A percentile compares a stretch with the other conserved stretches of the same genome.
Evolutionary conservation across 2,888 invertebrate genomes (phyloP).

Genomic region (Dysmachus trigonus): DNA sequence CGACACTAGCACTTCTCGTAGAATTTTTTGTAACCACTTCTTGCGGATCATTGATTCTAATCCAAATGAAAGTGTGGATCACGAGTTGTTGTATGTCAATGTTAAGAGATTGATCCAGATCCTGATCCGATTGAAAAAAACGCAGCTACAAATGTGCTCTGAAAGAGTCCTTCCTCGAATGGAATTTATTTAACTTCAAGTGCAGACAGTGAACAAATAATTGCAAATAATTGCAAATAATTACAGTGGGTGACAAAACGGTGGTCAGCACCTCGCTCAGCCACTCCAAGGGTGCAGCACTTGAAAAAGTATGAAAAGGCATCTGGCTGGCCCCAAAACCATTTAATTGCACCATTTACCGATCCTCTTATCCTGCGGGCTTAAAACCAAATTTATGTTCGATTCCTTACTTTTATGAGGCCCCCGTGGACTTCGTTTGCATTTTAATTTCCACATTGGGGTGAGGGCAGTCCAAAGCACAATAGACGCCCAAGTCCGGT

Average conservation of each 20-base stretch:
- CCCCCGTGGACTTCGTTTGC: conserved; percentile 16
- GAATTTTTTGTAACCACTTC: too few relatives aligned
- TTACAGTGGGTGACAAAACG: neutral
- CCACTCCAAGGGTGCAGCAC: neutral
- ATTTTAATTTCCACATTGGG: conserved; percentile 23
- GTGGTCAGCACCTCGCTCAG: neutral
- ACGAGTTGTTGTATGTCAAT: too few relatives aligned
- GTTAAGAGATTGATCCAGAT: too few relatives aligned
- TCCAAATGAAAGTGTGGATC: too few relatives aligned
- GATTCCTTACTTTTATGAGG: conserved; percentile 32
- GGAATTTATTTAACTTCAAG: neutral
- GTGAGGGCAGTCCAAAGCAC: neutral
- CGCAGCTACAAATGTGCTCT: too few relatives aligned
- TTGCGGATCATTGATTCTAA: too few relatives aligned
- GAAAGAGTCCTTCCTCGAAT: neutral
- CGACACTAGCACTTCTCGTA: too few relatives aligned
- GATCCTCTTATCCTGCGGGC: conserved; percentile 16
- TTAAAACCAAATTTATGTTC: conserved; percentile 39
- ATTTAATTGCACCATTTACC: conserved; percentile 26
- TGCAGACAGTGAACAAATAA: neutral
- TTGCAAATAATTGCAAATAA: neutral
- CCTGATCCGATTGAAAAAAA: too few relatives aligned
- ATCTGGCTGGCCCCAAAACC: neutral
- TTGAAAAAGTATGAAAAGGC: neutral
- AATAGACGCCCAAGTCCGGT: neutral